Percentiles rank a stretch among this genome's conserved stretches.
Evolutionary conservation across 2,888 invertebrate genomes (phyloP).

Genomic region (Agrypnus murinus): DNA sequence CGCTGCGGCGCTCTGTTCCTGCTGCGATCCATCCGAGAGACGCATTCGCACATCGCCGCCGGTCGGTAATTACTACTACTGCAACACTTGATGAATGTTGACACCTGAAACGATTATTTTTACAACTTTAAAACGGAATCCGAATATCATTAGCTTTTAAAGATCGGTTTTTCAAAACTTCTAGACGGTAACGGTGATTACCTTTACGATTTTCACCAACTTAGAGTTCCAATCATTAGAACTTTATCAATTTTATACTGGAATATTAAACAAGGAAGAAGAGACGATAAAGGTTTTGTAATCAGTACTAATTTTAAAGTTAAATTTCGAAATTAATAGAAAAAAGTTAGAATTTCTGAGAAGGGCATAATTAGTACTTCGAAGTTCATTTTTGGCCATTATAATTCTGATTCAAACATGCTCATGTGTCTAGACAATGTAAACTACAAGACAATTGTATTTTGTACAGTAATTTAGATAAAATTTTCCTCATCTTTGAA

Average conservation of each 20-base stretch:
- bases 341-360: too few species aligned
- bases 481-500: too few species aligned
- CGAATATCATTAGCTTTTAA: constrained; percentile 46
- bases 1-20: constrained; percentile 62
- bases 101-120: constrained; percentile 51
- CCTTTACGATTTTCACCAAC: constrained; percentile 1
- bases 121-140: constrained; percentile 51
- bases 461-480: too few species aligned
- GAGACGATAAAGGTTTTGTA: too few species aligned
- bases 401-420: too few species aligned
- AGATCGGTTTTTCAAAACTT: constrained; percentile 13
- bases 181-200: constrained; percentile 12
- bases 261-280: not conserved
- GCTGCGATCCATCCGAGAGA: constrained; percentile 49
- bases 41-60: constrained; percentile 59
- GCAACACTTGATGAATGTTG: constrained; percentile 50
- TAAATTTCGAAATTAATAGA: too few species aligned
- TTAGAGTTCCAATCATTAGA: not conserved
- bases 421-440: too few species aligned
- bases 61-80: constrained; percentile 50
- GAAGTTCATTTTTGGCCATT: too few species aligned
- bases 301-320: too few species aligned
- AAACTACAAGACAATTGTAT: too few species aligned
- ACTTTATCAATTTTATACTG: not conserved
- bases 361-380: too few species aligned